phyloP scores from a whole-genome alignment of 2,888 invertebrate genomes.

The Hypomecis atomaria region DNA sequence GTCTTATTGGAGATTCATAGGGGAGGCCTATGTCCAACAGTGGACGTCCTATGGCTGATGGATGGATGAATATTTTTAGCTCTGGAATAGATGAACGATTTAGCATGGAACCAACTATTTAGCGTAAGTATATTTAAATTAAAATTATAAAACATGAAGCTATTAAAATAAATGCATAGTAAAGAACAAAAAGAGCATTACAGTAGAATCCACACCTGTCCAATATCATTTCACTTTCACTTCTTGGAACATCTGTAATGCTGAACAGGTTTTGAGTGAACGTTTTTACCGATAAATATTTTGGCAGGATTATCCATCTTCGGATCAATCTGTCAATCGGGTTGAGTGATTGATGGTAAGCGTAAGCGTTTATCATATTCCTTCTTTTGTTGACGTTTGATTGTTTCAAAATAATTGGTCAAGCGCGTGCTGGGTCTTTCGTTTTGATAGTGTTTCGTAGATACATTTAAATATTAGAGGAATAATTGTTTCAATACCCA shows the following conservation, averaged over 20 bases:
- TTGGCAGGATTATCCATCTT: conserved; percentile 19
- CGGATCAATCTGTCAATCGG: conserved; percentile 22
- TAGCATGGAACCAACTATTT: no score
- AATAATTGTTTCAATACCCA: no score
- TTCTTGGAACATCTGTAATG: conserved; percentile 14
- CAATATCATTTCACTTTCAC: conserved; percentile 45
- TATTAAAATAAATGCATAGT: not conserved
- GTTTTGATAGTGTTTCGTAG: no score
- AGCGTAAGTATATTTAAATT: no score
- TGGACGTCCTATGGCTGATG: no score
- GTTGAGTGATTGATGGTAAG: conserved; percentile 15
- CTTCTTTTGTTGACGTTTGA: not conserved
- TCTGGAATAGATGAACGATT: no score
- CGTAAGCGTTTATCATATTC: not conserved
- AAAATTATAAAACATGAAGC: not conserved
- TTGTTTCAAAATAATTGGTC: not conserved
- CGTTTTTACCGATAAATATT: conserved; percentile 12
- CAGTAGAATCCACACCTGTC: conserved; percentile 14
- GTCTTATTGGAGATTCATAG: no score
- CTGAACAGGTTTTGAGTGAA: conserved; percentile 19
- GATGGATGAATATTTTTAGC: no score
- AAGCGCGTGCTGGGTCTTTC: not conserved
- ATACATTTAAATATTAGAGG: no score
- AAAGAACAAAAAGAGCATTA: conserved; percentile 11
- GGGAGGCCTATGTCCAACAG: no score